Evolutionary conservation across 53 echinoderm and acorn worm species (phyloP).

Genomic region (Actinopyga echinites): DNA sequence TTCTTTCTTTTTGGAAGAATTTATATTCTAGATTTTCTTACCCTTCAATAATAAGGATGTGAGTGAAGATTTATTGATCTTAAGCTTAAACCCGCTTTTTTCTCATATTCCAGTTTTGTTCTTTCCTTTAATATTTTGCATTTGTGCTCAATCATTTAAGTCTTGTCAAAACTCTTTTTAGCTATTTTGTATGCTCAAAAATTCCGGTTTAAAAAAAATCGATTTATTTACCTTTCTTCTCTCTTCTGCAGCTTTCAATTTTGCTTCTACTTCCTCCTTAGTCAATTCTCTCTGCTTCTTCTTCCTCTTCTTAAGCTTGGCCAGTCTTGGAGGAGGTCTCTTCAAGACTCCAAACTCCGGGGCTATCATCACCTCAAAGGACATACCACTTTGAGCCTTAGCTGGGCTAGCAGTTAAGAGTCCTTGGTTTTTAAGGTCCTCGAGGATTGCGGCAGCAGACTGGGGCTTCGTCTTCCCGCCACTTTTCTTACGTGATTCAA

Average conservation of each 20-base stretch:
- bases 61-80: too few relatives aligned
- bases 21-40: too few relatives aligned
- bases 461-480: slow-evolving; percentile 58
- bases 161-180: background rate
- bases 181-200: background rate
- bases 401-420: slow-evolving; percentile 59
- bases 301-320: slow-evolving; percentile 90
- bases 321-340: slow-evolving; percentile 82
- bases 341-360: slow-evolving; percentile 76
- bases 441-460: slow-evolving; percentile 68
- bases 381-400: slow-evolving; percentile 66
- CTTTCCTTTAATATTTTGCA: too few relatives aligned
- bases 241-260: slow-evolving; percentile 83
- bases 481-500: slow-evolving; percentile 73
- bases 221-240: slow-evolving; percentile 68
- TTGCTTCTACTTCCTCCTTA: slow-evolving; percentile 89
- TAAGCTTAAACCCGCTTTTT: too few relatives aligned
- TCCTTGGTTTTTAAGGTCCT: slow-evolving; percentile 81
- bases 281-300: slow-evolving; percentile 78
- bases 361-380: slow-evolving; percentile 92
- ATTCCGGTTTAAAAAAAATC: background rate
- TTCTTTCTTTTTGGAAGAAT: too few relatives aligned
- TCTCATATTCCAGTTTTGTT: too few relatives aligned
- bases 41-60: too few relatives aligned
- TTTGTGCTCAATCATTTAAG: background rate